Conservation (phyloP, 2,113 vertebrate genomes). For the Erpornis zantholeuca region DNA sequence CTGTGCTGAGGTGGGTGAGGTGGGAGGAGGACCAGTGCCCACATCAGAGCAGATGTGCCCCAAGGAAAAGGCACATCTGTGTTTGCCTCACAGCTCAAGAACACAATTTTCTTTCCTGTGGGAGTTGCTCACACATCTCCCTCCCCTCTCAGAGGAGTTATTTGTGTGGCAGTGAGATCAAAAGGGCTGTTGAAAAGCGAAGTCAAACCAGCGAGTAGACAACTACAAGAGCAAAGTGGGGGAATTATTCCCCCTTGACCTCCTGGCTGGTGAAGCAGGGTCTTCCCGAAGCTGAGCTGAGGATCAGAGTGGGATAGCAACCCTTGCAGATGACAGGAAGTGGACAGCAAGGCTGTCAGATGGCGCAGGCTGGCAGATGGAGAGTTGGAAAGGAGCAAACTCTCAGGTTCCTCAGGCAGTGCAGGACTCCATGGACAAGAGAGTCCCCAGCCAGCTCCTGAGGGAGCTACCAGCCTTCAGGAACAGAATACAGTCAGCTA, state of each 20-base stretch:
- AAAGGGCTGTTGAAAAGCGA: background rate
- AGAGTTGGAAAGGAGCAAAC: background rate
- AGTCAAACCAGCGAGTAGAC: fast-evolving
- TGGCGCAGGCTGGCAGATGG: background rate
- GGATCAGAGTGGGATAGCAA: background rate
- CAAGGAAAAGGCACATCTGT: background rate
- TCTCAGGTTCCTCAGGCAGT: background rate
- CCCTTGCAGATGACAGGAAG: background rate
- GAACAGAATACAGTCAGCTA: background rate
- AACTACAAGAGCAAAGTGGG: fast-evolving
- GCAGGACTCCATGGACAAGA: background rate
- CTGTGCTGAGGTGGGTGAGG: background rate
- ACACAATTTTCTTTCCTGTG: fast-evolving
- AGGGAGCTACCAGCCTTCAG: background rate
- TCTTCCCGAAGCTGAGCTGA: background rate
- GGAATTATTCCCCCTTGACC: background rate
- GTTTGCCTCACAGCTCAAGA: background rate
- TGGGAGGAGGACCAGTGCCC: background rate
- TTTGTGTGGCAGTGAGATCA: background rate
- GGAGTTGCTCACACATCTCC: background rate
- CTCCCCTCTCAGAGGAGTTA: background rate
- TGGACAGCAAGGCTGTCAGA: background rate
- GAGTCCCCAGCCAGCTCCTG: background rate
- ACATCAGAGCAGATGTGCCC: fast-evolving
- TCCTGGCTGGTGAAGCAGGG: background rate